Evolutionary conservation across 1,140 invertebrate species (phyloP), one percentile per base, ranked within the genome.

Genomic region (Drosophila seguyi): DNA sequence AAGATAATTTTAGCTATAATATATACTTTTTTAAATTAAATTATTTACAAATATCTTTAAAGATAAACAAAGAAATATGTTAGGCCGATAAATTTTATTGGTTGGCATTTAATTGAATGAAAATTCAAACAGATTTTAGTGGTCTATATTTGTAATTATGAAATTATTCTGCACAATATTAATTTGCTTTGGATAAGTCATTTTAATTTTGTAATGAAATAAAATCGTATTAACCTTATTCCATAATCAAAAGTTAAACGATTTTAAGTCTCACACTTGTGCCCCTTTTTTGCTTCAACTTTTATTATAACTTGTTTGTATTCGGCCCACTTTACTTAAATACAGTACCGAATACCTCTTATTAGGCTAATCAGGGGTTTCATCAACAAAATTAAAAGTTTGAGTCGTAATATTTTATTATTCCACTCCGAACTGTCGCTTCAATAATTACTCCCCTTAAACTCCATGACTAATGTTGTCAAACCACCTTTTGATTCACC

Each of bases 381-480:
- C 38, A 39, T 18, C 38, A 52, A 55, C n/a, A 52, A 53, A 44
- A 69, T 69, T 44, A 67, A 69, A 69, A 67, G 38, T 67, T 69
- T 22, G 18, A 14, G 31, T 53, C 22, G 47, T 53, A 44, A 69
- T 69, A 68, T 69, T 69, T 69, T 69, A 56, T 58, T 57, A 57
- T 73, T 73, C 52, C 67, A 72, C 67, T 69, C 62, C 38, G 47
- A 59, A 18, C 68, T 73, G 41, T 50, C 67, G 53, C 67, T 41
- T 72, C 53, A 36, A 57, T 73, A 73, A 73, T 73, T 73, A 73
- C 68, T 27, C 44, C 27, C 29, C 45, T 59, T 73, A 73, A 72
- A 72, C 34, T 73, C 67, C 52, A 72, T 73, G 68, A 58, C 68
- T 59, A 72, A 72, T 72, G 68, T 58, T 72, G 67, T 72, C 68